Conservation (phyloP, 2,888 invertebrate species). For the Loripinus fragilis region DNA sequence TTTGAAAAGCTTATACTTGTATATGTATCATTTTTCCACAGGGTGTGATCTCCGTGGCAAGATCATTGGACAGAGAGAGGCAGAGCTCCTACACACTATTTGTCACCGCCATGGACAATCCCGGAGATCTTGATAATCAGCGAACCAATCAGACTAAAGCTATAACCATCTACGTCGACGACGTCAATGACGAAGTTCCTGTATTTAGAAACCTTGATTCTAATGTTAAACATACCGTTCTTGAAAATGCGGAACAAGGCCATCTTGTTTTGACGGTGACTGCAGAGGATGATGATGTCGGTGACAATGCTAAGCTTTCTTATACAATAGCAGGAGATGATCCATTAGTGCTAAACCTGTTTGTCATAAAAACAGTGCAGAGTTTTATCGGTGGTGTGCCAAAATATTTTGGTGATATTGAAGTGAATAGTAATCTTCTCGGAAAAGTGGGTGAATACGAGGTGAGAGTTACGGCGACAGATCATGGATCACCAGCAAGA, state of each 20-base stretch:
- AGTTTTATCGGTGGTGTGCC: slow-evolving; percentile 44
- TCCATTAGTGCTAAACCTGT: slow-evolving; percentile 91
- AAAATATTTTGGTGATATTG: slow-evolving; percentile 84
- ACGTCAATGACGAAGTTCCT: slow-evolving; percentile 96
- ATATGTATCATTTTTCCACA: slow-evolving; percentile 44
- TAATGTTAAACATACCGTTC: slow-evolving; percentile 51
- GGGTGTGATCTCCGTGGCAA: slow-evolving; percentile 73
- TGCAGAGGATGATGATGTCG: slow-evolving; percentile 72
- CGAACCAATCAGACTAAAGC: slow-evolving; percentile 84
- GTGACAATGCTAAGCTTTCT: slow-evolving; percentile 66
- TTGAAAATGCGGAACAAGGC: slow-evolving; percentile 62
- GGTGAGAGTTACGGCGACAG: slow-evolving; percentile 90
- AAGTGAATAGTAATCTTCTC: slow-evolving; percentile 87
- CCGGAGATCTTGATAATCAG: slow-evolving; percentile 81
- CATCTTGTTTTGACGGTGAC: slow-evolving; percentile 65
- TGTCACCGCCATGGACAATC: slow-evolving; percentile 90
- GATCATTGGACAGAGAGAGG: slow-evolving; percentile 89
- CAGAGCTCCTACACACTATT: slow-evolving; percentile 89
- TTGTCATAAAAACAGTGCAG: slow-evolving; percentile 92
- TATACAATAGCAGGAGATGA: slow-evolving; percentile 63
- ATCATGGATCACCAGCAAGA: slow-evolving; percentile 87
- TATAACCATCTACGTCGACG: slow-evolving; percentile 88
- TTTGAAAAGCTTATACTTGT: too few species aligned
- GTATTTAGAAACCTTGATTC: slow-evolving; percentile 83
- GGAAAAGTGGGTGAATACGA: slow-evolving; percentile 92